Evolutionary conservation across 64 coral and sea anemone genomes (phyloP).

Genomic region (Montipora capricornis): DNA sequence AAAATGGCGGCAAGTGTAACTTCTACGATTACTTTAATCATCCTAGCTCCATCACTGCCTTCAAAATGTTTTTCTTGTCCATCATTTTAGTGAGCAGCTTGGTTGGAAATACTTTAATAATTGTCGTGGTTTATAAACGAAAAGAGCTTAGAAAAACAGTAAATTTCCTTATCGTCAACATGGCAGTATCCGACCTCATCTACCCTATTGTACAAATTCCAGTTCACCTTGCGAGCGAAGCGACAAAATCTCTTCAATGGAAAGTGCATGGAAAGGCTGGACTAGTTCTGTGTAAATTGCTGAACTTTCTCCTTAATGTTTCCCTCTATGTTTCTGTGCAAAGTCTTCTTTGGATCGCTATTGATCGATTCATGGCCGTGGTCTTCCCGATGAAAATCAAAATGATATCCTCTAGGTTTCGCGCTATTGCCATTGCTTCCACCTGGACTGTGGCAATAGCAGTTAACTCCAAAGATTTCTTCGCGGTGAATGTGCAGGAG

Average conservation of each 20-base stretch:
- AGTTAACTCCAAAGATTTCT: slow-evolving; percentile 4
- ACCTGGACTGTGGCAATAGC: slow-evolving; percentile 22
- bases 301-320: neutral
- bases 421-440: neutral
- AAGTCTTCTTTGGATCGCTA: slow-evolving; percentile 41
- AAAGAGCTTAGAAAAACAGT: slow-evolving; percentile 6
- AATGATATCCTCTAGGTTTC: neutral
- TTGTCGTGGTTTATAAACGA: slow-evolving; percentile 26
- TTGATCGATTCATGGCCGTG: slow-evolving; percentile 46
- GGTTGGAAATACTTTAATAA: slow-evolving; percentile 48
- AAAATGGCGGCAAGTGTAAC: no score
- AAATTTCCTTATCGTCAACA: slow-evolving; percentile 60
- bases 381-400: slow-evolving; percentile 22
- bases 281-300: slow-evolving; percentile 31
- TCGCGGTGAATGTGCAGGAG: neutral
- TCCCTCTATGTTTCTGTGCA: slow-evolving; percentile 1
- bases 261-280: neutral
- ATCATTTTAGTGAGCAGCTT: neutral
- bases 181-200: slow-evolving; percentile 49
- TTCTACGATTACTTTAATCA: no score
- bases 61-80: neutral
- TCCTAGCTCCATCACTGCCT: neutral
- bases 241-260: neutral
- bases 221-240: neutral
- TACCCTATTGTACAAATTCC: neutral